A percentile compares a stretch with the other conserved stretches of the same genome.
Evolutionary conservation across 2,888 invertebrate species (phyloP).

Genomic region (Ornithoptera priamus): DNA sequence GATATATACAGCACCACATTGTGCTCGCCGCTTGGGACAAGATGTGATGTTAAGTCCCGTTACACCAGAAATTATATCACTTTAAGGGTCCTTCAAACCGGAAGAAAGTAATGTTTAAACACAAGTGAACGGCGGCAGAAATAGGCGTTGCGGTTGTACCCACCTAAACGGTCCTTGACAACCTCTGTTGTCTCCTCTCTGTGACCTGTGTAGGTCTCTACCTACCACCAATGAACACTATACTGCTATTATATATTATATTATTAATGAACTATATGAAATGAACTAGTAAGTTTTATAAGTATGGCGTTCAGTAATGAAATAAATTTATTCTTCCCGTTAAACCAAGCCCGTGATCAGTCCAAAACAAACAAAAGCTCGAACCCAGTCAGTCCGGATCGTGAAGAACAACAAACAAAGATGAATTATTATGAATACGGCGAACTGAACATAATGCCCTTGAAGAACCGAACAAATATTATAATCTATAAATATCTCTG

Average conservation of each 20-base stretch:
- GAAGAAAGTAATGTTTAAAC: too few species aligned
- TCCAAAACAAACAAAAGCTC: slow-evolving; percentile 36
- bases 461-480: slow-evolving; percentile 29
- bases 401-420: slow-evolving; percentile 29
- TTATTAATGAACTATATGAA: neutral
- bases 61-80: too few species aligned
- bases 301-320: neutral
- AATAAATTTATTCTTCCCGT: slow-evolving; percentile 3
- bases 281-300: neutral
- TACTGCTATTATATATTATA: neutral
- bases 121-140: too few species aligned
- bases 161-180: too few species aligned
- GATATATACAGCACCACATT: too few species aligned
- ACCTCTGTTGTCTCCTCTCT: too few species aligned
- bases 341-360: slow-evolving; percentile 3
- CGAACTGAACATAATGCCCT: slow-evolving; percentile 25
- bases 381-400: neutral
- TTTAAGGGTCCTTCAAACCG: too few species aligned
- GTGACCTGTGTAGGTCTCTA: too few species aligned
- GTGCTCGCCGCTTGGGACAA: too few species aligned
- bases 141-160: too few species aligned
- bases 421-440: slow-evolving; percentile 23
- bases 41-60: too few species aligned
- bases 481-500: neutral
- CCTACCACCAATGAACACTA: too few species aligned